Base-by-base conservation (phyloP, 2,113 vertebrate species). In the Romanogobio albipinnatus region DNA sequence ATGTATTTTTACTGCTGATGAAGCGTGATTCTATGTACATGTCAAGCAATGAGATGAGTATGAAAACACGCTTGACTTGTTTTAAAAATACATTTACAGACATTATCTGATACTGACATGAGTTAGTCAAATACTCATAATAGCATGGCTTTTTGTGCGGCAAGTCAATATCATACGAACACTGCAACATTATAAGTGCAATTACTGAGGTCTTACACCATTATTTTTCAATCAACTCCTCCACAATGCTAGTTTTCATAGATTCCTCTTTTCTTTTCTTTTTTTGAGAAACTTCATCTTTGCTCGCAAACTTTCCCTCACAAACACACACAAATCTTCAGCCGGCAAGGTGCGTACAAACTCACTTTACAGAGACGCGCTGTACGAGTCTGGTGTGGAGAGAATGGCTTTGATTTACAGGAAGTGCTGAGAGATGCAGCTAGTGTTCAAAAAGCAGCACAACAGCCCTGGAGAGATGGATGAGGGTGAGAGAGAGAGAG, bases 381-480 rank as follows among this genome's bases (percentile, higher is more conserved):
- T n/a, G 33, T 45, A 66, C 3, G 26, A 68, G 26, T 51, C 45
- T 66, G 45, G 61, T n/a, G 62, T 53, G 9, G 17, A 81, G 26
- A 68, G 62, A 81, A 81, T 1, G 61, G 26, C 79, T 81, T 81
- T 81, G 79, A 81, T 51, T 81, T 81, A 81, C 79, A 68, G 79
- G 62, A 80, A 64, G 77, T 49, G 77, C 43, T 64, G 59, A 81
- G 59, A 81, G 79, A 81, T 81, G 79, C 62, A 68, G 79, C 79
- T 51, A 53, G 13, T n/a, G 43, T 68, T 81, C 79, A 81, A 45
- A 81, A 81, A 68, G 19, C 79, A 81, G 79, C 59, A 68, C 70
- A 53, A 53, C 81, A 76, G 88, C 87, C 83, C 87, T 87, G 86
- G 73, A 87, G 86, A 79, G 70, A 33, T 85, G 68, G 36, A 53